Evolutionary conservation across 2,888 invertebrate genomes (phyloP).

Genomic region (Agapostemon virescens): DNA sequence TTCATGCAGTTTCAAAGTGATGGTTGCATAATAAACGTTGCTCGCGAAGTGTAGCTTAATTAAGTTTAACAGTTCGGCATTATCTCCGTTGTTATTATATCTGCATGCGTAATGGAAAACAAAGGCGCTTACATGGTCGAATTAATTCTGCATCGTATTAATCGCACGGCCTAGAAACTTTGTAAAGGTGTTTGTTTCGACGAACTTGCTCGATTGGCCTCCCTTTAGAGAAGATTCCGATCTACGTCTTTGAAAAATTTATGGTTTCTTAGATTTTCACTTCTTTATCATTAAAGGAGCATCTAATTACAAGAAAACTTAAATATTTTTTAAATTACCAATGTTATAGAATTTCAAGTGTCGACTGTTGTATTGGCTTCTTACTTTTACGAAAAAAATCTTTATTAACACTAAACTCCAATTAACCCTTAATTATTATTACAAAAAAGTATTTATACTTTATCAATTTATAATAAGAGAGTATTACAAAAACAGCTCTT

Average conservation of each 20-base stretch:
- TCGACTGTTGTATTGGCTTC: too few relatives aligned
- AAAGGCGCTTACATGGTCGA: not conserved
- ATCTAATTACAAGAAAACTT: too few relatives aligned
- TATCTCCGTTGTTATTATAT: conserved; percentile 4
- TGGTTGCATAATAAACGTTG: conserved; percentile 12
- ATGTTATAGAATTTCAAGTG: too few relatives aligned
- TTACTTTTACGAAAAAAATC: too few relatives aligned
- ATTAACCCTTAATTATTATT: too few relatives aligned
- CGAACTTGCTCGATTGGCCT: not conserved
- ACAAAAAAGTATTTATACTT: too few relatives aligned
- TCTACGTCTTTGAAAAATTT: not conserved
- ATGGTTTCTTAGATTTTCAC: too few relatives aligned
- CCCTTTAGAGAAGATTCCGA: not conserved
- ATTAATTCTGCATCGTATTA: conserved; percentile 23
- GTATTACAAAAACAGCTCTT: too few relatives aligned
- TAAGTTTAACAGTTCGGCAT: conserved; percentile 23
- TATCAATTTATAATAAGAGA: too few relatives aligned
- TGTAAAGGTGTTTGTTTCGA: not conserved
- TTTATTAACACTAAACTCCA: too few relatives aligned
- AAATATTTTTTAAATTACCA: too few relatives aligned
- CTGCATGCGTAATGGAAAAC: not conserved
- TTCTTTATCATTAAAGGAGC: too few relatives aligned
- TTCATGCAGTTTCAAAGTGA: conserved; percentile 14
- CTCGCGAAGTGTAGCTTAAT: conserved; percentile 25
- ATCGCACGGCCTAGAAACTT: not conserved